Evolutionary conservation across 2,797 vertebrate species (phyloP).

Genomic region (Macrochelys suwanniensis): DNA sequence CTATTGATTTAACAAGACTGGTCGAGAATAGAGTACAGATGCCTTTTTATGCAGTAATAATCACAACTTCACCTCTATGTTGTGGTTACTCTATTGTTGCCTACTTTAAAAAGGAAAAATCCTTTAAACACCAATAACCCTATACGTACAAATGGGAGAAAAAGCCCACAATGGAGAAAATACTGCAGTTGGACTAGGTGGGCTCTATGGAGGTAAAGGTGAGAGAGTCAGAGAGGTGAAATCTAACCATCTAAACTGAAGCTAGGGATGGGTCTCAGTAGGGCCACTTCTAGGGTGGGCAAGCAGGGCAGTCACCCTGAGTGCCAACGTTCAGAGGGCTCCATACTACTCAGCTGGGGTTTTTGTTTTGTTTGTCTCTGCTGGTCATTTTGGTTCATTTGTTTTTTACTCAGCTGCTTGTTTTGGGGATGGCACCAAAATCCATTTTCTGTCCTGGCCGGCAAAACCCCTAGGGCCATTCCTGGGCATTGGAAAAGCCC

Average conservation of each 20-base stretch:
- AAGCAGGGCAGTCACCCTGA: neutral
- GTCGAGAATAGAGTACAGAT: neutral
- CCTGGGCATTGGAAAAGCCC: neutral
- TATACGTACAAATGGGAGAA: neutral
- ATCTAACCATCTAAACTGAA: neutral
- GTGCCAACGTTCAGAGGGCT: neutral
- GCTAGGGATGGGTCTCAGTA: accelerated
- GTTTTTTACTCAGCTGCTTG: neutral
- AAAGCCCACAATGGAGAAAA: neutral
- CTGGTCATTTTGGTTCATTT: neutral
- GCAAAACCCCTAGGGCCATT: neutral
- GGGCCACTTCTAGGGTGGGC: neutral
- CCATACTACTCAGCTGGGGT: too few species aligned
- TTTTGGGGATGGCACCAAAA: neutral
- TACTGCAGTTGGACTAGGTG: neutral
- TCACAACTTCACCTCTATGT: neutral
- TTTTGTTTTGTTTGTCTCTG: neutral
- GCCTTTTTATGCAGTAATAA: constrained; percentile 13
- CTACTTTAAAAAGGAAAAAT: neutral
- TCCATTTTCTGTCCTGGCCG: neutral
- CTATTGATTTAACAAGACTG: neutral
- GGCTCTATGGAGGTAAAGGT: neutral
- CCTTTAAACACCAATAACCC: neutral
- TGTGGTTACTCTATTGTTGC: neutral
- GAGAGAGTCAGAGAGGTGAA: neutral